Evolutionary conservation across 2,113 vertebrate species (phyloP), one percentile per base, ranked within the genome.

Genomic region (Lepus europaeus): DNA sequence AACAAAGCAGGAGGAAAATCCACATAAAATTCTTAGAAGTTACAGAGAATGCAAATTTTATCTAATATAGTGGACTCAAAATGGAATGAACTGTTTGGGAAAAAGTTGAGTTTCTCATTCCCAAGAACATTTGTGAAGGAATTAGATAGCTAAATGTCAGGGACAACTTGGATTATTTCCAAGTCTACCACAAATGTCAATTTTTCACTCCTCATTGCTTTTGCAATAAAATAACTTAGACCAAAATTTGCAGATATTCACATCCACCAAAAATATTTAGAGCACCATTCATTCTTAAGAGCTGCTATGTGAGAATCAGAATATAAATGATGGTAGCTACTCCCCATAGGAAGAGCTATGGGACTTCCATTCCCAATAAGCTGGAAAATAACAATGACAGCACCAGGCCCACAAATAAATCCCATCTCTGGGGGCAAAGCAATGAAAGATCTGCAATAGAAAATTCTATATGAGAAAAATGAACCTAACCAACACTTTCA

Each of bases 41-140:
- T 61, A 73, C 59, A 86, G 20, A 70, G n/a, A 94, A 64, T 76
- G 23, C 19, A 19, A 85, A 91, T 66, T 91, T 88, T 85, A 70
- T 13, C 56, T 81, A 81, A 53, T 27, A 78, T 16, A 22, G 72
- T 25, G 14, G n/a, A 9, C 22, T 68, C 31, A 25, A 92, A 74
- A 64, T 69, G 20, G 7, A 20, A 31, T 51, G 31, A 3, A 1
- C 23, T 80, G 20, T 69, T 56, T 91, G 61, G 25, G 12, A 91
- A 74, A 25, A 17, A 29, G n/a, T 49, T 31, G 9, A 17, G 3
- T 27, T 77, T 86, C 45, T 86, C 45, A 76, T 56, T 33, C 31
- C 29, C 56, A 39, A 59, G 9, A 68, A 64, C 45, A 66, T 25
- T 20, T 77, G 31, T 56, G 20, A 13, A 77, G 10, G 25, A 16